Percentiles rank a stretch among this genome's conserved stretches.
Conservation (phyloP, 2,888 invertebrate genomes). For the Sinopyrophorus schimmeli region DNA sequence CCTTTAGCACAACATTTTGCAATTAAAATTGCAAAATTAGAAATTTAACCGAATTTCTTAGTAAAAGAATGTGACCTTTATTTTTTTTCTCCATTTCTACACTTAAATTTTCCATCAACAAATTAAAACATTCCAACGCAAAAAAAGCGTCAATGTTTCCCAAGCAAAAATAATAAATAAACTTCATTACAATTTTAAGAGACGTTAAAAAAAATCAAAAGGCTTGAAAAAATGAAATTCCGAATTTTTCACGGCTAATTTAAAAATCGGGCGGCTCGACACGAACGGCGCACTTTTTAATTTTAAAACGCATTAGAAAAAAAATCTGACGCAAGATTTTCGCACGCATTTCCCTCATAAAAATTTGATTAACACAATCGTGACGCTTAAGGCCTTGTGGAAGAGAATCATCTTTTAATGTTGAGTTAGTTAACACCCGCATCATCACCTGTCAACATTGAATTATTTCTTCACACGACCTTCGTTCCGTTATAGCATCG, state of each 20-base stretch:
- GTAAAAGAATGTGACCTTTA: too few relatives aligned
- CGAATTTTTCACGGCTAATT: slow-evolving; percentile 5
- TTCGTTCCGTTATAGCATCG: slow-evolving; percentile 16
- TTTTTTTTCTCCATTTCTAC: too few relatives aligned
- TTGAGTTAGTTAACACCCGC: slow-evolving; percentile 14
- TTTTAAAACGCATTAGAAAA: background rate
- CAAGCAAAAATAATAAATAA: too few relatives aligned
- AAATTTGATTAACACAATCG: slow-evolving; percentile 14
- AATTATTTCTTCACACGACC: slow-evolving; percentile 21
- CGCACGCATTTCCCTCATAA: slow-evolving; percentile 22
- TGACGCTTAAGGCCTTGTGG: slow-evolving; percentile 18
- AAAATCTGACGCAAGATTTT: slow-evolving; percentile 7
- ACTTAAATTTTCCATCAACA: too few relatives aligned
- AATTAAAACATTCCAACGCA: too few relatives aligned
- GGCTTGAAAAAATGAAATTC: too few relatives aligned
- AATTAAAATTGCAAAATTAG: too few relatives aligned
- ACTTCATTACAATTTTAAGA: too few relatives aligned
- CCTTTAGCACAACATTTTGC: too few relatives aligned
- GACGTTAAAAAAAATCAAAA: too few relatives aligned
- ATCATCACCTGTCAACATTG: slow-evolving; percentile 18
- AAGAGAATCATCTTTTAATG: slow-evolving; percentile 7
- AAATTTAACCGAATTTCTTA: too few relatives aligned
- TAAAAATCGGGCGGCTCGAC: background rate
- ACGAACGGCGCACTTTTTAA: background rate
- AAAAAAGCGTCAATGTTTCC: too few relatives aligned